Base-by-base conservation (phyloP, 2,113 vertebrate species). In the Rattus rattus region DNA sequence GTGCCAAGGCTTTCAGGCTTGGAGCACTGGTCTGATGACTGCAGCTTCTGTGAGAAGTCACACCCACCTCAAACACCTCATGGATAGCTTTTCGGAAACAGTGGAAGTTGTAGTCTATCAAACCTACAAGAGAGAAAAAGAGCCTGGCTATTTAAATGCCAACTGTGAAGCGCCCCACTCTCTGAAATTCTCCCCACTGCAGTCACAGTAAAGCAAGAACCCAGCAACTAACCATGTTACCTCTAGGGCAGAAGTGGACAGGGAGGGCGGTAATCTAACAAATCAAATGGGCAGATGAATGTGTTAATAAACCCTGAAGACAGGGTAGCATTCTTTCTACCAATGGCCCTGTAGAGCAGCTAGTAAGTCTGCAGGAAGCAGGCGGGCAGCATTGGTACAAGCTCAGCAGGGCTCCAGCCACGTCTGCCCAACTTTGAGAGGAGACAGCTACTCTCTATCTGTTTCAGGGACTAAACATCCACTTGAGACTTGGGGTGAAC, bases 81-180 rank as follows among this genome's bases (percentile, higher is more conserved):
- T 99, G 99, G 98, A 99, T 99, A 98, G 99, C 99, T 99, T 99
- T 99, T 90, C 99, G 99, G 98, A 99, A 99, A 99, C 99, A 99
- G 98, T 99, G 99, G 97, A 99, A 99, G 98, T 99, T 99, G 99
- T 99, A 99, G 98, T 99, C 99, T 99, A 99, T 99, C 98, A 99
- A 99, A 98, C 99, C 99, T 99, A 97, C 0, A 94, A 81, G 87
- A 94, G 63, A 86, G 69, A 97, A 96, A 28, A 72, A 92, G 26
- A 86, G 72, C 14, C 91, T 4, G 24, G 24, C 4, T 92, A 56
- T n/a, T 97, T 69, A 94, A 94, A 88, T 20, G 91, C 73, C 56
- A 95, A n/a, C 8, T 47, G 11, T 95, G 63, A 92, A 91, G 85
- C 72, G 76, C 80, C 20, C 73, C 61, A 26, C 22, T 22, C n/a